Percentiles rank a stretch among this genome's conserved stretches.
Evolutionary conservation across 2,113 vertebrate species (phyloP).

Genomic region (Lepisosteus oculatus): DNA sequence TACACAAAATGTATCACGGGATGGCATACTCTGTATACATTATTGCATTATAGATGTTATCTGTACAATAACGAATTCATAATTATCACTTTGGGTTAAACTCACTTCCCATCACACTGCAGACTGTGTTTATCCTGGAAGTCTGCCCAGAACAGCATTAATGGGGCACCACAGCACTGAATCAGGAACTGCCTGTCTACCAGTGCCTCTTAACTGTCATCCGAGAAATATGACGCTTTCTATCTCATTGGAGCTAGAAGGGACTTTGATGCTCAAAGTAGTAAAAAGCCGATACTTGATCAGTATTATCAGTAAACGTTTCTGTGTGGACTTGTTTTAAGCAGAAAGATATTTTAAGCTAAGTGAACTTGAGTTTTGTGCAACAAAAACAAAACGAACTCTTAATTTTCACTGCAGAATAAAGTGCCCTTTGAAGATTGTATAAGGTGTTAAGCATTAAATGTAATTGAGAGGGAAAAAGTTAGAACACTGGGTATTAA

Average conservation of each 20-base stretch:
- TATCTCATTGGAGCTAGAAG: neutral
- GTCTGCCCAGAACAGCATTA: slow-evolving; percentile 29
- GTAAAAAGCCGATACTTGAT: neutral
- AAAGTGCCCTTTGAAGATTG: too few species aligned
- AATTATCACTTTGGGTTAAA: slow-evolving; percentile 30
- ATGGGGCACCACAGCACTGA: slow-evolving; percentile 24
- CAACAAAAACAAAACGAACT: neutral
- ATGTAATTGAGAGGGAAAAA: too few species aligned
- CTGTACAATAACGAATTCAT: slow-evolving; percentile 20
- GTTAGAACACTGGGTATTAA: too few species aligned
- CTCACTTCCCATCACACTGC: slow-evolving; percentile 35
- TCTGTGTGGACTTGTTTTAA: too few species aligned
- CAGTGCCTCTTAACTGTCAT: slow-evolving; percentile 1
- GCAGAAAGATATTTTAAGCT: too few species aligned
- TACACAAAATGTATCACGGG: too few species aligned
- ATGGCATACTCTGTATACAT: too few species aligned
- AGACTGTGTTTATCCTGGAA: slow-evolving; percentile 27
- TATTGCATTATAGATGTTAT: neutral
- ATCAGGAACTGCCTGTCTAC: slow-evolving; percentile 32
- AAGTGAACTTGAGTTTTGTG: neutral
- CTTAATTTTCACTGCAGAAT: too few species aligned
- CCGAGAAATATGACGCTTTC: too few species aligned
- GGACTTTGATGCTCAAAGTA: neutral
- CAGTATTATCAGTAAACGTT: neutral
- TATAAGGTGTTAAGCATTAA: too few species aligned